Evolutionary conservation across 2,888 invertebrate genomes (phyloP), one percentile per base, ranked within the genome.

Genomic region (Ligdia adustata): DNA sequence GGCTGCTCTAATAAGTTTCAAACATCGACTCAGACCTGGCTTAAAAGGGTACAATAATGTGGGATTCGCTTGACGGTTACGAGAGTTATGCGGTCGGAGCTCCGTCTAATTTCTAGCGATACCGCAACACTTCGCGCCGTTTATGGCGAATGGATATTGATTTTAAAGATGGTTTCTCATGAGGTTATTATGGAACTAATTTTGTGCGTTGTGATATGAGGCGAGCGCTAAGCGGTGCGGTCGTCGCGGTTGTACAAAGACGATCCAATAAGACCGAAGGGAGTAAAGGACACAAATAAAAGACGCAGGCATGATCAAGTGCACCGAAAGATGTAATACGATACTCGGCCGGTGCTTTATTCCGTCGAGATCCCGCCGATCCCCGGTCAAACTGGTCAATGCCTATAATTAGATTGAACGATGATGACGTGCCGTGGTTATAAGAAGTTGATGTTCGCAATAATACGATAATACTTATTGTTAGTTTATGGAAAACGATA

Each of bases 231-330:
- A 82, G 75, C 79, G 76, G 69, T 76, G 78, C 72, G 85, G 85
- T 79, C 75, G 67, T 62, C 61, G 75, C 76, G 79, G 79, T 72
- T 74, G 69, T 61, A 78, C 80, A 82, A 84, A 83, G 80, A 75
- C 75, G 67, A 60, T 60, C 64, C 65, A 72, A 71, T 68, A 76
- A 81, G 84, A 82, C 79, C 71, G 75, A 76, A 74, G 58, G 43
- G 57, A 35, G 53, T 67, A 74, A 72, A 71, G 64, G 67, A 68
- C 56, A 77, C 72, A 82, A 84, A 85, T 79, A 87, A 83, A 82
- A 79, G 82, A 82, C 82, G 80, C 82, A 83, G 77, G 78, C 79
- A 83, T 83, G 86, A 86, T 87, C 87, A 87, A 85, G 84, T 83
- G 79, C 77, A 79, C 81, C 78, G 80, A 79, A 60, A 78, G 79